These are phyloP conservation scores for Lobophora halterata DNA, from an alignment of 2,888 invertebrate genomes.

Conservation along the genomic window DNA sequence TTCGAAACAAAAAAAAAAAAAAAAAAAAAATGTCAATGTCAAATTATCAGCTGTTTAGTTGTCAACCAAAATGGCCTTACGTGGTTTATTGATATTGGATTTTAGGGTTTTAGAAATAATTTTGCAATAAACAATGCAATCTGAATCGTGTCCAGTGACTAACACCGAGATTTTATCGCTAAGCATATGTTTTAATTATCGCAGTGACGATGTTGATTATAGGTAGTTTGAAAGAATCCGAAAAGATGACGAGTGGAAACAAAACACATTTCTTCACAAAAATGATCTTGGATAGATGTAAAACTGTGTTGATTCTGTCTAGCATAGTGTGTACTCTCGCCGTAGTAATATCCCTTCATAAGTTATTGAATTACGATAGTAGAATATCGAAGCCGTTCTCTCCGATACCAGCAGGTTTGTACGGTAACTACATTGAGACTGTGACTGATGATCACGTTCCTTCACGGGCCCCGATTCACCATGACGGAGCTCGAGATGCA, in stretches of 20 bases:
- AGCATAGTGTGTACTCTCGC: constrained; percentile 69
- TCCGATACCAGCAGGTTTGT: constrained; percentile 66
- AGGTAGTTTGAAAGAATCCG: constrained; percentile 55
- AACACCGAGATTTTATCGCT: constrained; percentile 47
- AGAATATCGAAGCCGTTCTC: constrained; percentile 66
- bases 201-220: constrained; percentile 62
- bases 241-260: constrained; percentile 59
- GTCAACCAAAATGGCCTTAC: constrained; percentile 55
- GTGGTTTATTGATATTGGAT: constrained; percentile 69
- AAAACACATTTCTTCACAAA: constrained; percentile 53
- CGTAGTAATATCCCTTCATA: constrained; percentile 64
- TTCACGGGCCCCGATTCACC: constrained; percentile 35
- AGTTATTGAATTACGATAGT: constrained; percentile 60
- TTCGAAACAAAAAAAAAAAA: too few species aligned
- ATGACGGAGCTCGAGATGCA: constrained; percentile 58
- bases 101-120: constrained; percentile 47
- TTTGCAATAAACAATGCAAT: constrained; percentile 64
- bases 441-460: constrained; percentile 47
- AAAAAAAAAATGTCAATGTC: constrained; percentile 15
- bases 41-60: constrained; percentile 26
- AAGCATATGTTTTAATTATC: constrained; percentile 40
- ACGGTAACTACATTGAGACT: constrained; percentile 64
- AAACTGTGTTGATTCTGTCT: constrained; percentile 67
- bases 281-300: constrained; percentile 69
- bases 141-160: constrained; percentile 50